These are phyloP conservation scores for Heliconius ethilla DNA, from an alignment of 2,888 invertebrate species.

Conservation along the genomic window DNA sequence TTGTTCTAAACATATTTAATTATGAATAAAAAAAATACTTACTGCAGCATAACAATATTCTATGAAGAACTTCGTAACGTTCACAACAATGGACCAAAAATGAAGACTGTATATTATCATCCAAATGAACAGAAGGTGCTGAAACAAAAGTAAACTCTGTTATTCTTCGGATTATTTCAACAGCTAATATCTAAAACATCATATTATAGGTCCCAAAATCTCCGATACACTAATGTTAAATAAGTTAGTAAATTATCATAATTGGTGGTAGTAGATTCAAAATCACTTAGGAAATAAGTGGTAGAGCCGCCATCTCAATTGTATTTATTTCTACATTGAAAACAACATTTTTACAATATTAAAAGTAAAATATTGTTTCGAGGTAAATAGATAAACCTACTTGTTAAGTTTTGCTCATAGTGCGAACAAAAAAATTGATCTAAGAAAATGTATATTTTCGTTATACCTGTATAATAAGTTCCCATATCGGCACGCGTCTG, in stretches of 20 bases:
- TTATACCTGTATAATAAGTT: conserved; percentile 66
- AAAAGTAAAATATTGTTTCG: no score
- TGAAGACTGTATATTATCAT: conserved; percentile 75
- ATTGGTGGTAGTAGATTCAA: background rate
- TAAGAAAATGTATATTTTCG: background rate
- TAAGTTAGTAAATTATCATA: background rate
- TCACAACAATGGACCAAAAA: conserved; percentile 69
- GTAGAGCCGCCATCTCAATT: background rate
- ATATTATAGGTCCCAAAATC: background rate
- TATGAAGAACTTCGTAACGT: conserved; percentile 59
- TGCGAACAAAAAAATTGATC: background rate
- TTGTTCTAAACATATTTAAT: background rate
- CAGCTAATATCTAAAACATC: background rate
- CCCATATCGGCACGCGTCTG: conserved; percentile 71
- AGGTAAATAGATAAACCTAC: background rate
- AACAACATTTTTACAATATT: no score
- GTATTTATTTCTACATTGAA: background rate
- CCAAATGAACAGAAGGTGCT: conserved; percentile 75
- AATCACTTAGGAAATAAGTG: background rate
- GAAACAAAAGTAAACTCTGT: conserved; percentile 42
- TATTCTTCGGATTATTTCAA: background rate
- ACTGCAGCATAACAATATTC: conserved; percentile 65
- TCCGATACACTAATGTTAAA: background rate
- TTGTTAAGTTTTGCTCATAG: background rate
- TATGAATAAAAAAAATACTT: conserved; percentile 44